Conservation (phyloP, 2,888 invertebrate species). For the Machimus atricapillus region DNA sequence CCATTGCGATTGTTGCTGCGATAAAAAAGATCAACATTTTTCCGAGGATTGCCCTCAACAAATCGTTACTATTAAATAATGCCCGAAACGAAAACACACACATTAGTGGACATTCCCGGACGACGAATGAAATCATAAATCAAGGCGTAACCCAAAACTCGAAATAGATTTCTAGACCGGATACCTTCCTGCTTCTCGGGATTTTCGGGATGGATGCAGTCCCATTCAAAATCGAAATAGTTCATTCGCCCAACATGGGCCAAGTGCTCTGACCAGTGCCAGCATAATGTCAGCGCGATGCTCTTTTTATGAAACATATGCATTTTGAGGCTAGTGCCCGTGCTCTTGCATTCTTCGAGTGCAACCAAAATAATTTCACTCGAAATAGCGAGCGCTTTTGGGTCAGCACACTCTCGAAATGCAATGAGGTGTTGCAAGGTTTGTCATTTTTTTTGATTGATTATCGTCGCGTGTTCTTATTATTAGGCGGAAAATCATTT, state of each 20-base stretch:
- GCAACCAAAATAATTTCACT: constrained; percentile 12
- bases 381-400: constrained; percentile 13
- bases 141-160: constrained; percentile 30
- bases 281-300: not conserved
- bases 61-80: constrained; percentile 18
- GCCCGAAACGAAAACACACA: not conserved
- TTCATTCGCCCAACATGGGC: constrained; percentile 12
- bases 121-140: constrained; percentile 25
- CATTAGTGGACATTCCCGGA: not conserved
- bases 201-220: not conserved
- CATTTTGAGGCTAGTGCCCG: not conserved
- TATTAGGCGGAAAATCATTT: not conserved
- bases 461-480: not conserved
- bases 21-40: not conserved
- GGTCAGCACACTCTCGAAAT: not conserved
- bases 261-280: constrained; percentile 11
- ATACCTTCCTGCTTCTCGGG: constrained; percentile 22
- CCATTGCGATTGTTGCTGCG: not conserved
- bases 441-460: not conserved
- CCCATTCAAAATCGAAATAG: not conserved
- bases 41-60: not conserved
- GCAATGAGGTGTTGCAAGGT: not conserved
- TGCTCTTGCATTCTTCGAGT: not conserved
- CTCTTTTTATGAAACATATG: constrained; percentile 2
- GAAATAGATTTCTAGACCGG: constrained; percentile 37